These are phyloP conservation scores for Chlorodrepanis virens DNA, from an alignment of 2,113 vertebrate species.

Conservation along the genomic window DNA sequence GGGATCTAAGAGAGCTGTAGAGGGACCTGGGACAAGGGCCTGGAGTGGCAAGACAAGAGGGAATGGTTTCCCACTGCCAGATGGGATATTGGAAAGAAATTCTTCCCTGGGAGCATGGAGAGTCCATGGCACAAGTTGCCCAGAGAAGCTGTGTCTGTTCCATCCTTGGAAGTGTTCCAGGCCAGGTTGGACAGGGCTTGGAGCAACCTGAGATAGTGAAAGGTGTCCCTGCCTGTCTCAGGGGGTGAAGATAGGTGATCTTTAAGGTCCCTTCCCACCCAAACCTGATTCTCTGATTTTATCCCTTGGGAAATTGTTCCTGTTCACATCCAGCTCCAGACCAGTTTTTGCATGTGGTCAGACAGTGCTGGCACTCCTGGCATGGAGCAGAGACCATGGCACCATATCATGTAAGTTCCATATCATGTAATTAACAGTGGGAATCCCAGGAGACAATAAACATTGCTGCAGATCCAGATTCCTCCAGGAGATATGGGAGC, in stretches of 20 bases:
- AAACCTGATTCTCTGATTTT: background rate
- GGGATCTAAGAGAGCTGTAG: background rate
- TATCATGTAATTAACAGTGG: background rate
- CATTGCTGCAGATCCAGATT: background rate
- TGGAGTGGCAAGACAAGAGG: background rate
- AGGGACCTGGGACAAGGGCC: too few species aligned
- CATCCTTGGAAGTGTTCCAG: background rate
- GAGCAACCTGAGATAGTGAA: background rate
- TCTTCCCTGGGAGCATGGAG: fast-evolving
- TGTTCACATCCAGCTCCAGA: background rate
- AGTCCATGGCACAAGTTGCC: background rate
- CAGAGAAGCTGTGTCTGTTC: background rate
- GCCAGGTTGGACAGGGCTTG: background rate
- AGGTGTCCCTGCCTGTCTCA: background rate
- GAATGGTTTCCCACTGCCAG: background rate
- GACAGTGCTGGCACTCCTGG: background rate
- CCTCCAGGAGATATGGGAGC: background rate
- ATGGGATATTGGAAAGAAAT: background rate
- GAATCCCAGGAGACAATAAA: background rate
- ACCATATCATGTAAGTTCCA: background rate
- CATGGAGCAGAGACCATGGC: background rate
- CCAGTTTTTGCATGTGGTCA: background rate
- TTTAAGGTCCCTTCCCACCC: background rate
- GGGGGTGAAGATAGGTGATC: background rate
- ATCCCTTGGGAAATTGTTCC: background rate